Conservation (phyloP, 2,113 vertebrate species). For the Dunckerocampus dactyliophorus region DNA sequence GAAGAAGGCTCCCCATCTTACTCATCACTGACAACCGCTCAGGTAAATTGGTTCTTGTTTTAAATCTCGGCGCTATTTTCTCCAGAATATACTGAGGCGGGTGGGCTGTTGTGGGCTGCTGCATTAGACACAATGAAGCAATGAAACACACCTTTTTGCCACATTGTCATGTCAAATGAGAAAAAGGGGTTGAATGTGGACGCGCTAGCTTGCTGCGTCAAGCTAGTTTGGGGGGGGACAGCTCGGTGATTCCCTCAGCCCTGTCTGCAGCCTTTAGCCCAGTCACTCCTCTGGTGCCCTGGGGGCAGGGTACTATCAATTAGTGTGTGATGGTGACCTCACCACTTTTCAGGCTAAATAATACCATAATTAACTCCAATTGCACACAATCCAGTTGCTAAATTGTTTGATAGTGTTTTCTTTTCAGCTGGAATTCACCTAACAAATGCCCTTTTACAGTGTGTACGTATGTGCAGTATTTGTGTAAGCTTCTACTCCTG, state of each 20-base stretch:
- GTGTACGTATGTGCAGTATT: too few relatives aligned
- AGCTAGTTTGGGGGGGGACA: not conserved
- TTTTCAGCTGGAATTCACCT: not conserved
- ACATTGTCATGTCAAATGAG: not conserved
- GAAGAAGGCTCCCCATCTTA: slow-evolving; percentile 10
- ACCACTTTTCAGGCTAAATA: not conserved
- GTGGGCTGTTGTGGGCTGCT: slow-evolving; percentile 5
- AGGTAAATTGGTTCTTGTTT: slow-evolving; percentile 36
- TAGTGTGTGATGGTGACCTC: slow-evolving; percentile 11
- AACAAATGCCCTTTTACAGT: too few relatives aligned
- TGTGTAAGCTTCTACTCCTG: too few relatives aligned
- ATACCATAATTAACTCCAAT: not conserved
- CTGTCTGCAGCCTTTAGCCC: slow-evolving; percentile 36
- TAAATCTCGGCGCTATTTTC: too few relatives aligned
- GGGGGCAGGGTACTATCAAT: slow-evolving; percentile 9
- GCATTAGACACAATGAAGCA: slow-evolving; percentile 9
- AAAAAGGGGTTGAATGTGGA: not conserved
- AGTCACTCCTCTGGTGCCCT: slow-evolving; percentile 10
- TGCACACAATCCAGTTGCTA: not conserved
- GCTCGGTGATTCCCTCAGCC: slow-evolving; percentile 48
- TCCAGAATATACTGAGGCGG: not conserved
- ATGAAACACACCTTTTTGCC: not conserved
- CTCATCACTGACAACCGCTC: slow-evolving; percentile 33
- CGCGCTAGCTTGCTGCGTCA: slow-evolving; percentile 15
- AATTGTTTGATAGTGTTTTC: not conserved